Conservation (phyloP, 2,113 vertebrate genomes). For the Indicator maculatus region DNA sequence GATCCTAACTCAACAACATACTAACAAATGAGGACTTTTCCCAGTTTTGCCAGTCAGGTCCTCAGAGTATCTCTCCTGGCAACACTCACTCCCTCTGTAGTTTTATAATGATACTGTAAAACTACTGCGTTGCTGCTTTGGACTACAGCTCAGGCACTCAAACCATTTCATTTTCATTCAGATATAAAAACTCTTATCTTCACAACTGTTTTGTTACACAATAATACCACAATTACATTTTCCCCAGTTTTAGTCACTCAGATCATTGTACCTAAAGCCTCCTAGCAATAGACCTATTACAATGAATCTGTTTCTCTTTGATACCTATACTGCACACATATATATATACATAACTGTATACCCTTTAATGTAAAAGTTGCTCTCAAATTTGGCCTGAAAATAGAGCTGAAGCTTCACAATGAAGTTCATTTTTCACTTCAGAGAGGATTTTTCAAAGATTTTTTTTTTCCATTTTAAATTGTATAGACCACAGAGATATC, state of each 20-base stretch:
- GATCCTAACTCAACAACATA: not conserved
- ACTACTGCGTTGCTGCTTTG: not conserved
- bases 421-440: constrained; percentile 4
- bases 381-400: not conserved
- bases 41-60: not conserved
- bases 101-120: not conserved
- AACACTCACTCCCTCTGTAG: not conserved
- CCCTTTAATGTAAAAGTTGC: not conserved
- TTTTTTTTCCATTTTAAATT: not conserved
- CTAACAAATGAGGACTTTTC: not conserved
- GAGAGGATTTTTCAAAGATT: not conserved
- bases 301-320: not conserved
- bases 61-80: not conserved
- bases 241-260: not conserved
- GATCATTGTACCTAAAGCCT: not conserved
- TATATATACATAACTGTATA: not conserved
- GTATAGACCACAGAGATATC: not conserved
- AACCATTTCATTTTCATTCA: not conserved
- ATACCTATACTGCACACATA: not conserved
- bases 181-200: not conserved
- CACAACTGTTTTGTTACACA: not conserved
- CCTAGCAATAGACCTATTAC: not conserved
- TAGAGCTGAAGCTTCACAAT: not conserved
- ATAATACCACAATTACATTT: not conserved
- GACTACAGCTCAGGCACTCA: not conserved